Conservation (phyloP, 2,113 vertebrate genomes). For the Anseranas semipalmata region DNA sequence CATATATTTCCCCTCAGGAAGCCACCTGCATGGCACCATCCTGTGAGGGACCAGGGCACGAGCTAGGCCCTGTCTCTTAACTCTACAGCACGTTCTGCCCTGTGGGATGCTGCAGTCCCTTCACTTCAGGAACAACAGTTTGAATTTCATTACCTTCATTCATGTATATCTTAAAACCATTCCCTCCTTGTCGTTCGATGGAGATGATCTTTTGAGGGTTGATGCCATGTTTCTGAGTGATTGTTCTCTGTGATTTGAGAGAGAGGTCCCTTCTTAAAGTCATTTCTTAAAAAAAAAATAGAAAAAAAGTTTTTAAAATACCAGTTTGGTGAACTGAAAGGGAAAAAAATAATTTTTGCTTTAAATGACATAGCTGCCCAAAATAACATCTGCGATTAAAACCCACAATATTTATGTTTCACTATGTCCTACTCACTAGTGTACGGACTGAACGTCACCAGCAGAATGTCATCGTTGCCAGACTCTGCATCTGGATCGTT, state of each 20-base stretch:
- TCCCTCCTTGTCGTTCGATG: neutral
- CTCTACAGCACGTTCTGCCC: neutral
- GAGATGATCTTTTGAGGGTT: neutral
- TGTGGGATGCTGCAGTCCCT: neutral
- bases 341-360: neutral
- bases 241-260: neutral
- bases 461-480: neutral
- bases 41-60: no score
- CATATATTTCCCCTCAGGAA: neutral
- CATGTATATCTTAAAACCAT: neutral
- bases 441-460: neutral
- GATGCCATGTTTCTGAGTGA: neutral
- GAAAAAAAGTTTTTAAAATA: neutral
- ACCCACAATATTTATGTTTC: neutral
- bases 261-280: neutral
- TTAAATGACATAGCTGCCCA: neutral
- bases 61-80: neutral
- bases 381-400: neutral
- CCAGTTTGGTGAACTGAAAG: neutral
- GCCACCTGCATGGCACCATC: no score
- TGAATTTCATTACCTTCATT: neutral
- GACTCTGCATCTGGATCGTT: conserved; percentile 30
- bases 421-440: neutral
- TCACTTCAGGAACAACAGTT: neutral
- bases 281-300: neutral